A percentile compares a stretch with the other conserved stretches of the same genome.
Conservation (phyloP, 92 coral and sea anemone species). For the Montipora capitata region DNA sequence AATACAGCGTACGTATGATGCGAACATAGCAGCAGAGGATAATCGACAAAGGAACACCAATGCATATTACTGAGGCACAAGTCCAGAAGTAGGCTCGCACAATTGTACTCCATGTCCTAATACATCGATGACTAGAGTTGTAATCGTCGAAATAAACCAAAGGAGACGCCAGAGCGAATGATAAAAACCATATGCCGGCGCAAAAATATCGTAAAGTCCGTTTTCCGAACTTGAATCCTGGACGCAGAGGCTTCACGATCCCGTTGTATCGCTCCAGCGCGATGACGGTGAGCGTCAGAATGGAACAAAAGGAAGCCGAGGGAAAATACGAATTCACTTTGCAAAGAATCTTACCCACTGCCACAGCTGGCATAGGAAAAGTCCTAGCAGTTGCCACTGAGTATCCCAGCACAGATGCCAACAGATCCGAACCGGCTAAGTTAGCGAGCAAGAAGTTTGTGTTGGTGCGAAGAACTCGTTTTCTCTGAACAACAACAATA, state of each 20-base stretch:
- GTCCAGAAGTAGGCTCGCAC: slow-evolving; percentile 7
- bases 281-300: slow-evolving; percentile 18
- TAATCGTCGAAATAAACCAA: slow-evolving; percentile 32
- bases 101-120: slow-evolving; percentile 17
- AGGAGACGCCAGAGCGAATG: background rate
- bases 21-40: slow-evolving; percentile 20
- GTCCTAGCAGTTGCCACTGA: background rate
- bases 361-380: slow-evolving; percentile 4
- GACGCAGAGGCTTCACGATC: slow-evolving; percentile 37
- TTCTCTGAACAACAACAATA: slow-evolving; percentile 32
- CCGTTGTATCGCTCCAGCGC: slow-evolving; percentile 50
- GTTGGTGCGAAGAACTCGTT: background rate
- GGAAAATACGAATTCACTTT: slow-evolving; percentile 25
- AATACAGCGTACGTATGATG: slow-evolving; percentile 36
- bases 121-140: slow-evolving; percentile 1
- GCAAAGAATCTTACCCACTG: slow-evolving; percentile 1
- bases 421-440: slow-evolving; percentile 30
- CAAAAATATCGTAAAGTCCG: slow-evolving; percentile 14
- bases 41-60: slow-evolving; percentile 11
- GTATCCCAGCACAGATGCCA: slow-evolving; percentile 32
- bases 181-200: slow-evolving; percentile 20
- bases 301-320: slow-evolving; percentile 3
- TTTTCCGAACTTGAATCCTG: slow-evolving; percentile 20
- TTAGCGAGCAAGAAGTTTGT: slow-evolving; percentile 6
- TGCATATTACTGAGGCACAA: background rate